A percentile compares a stretch with the other conserved stretches of the same genome.
phyloP scores from a whole-genome alignment of 2,888 invertebrate genomes.

The Linnaemya vulpina region DNA sequence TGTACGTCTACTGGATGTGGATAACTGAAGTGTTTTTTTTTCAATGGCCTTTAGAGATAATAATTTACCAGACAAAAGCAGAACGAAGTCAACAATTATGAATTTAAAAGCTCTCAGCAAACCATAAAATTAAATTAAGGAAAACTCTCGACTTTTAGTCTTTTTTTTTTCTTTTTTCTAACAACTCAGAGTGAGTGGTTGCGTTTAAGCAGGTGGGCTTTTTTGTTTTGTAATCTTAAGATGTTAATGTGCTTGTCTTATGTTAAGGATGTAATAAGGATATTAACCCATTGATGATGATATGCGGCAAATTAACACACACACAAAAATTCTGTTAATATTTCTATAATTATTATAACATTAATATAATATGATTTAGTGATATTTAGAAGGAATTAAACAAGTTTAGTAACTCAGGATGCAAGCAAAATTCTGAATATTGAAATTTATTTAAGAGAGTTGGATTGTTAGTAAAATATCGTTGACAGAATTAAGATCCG shows the following conservation, averaged over 20 bases:
- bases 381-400: no score
- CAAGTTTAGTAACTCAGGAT: no score
- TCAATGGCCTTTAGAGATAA: conserved; percentile 40
- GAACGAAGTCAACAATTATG: conserved; percentile 57
- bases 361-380: no score
- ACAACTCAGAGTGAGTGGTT: not conserved
- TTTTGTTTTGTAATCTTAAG: not conserved
- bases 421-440: no score
- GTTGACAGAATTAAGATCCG: no score
- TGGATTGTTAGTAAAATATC: no score
- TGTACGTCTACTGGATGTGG: not conserved
- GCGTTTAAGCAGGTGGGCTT: not conserved
- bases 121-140: conserved; percentile 51
- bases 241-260: not conserved
- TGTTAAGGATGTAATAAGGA: not conserved
- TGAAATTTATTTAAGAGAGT: no score
- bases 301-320: not conserved
- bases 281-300: not conserved
- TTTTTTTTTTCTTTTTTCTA: no score
- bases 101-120: conserved; percentile 28
- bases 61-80: conserved; percentile 26
- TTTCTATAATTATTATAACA: no score
- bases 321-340: no score
- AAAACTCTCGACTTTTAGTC: conserved; percentile 8
- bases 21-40: no score